Conservation (phyloP, 2,113 vertebrate genomes). For the Sebastes schlegelii region DNA sequence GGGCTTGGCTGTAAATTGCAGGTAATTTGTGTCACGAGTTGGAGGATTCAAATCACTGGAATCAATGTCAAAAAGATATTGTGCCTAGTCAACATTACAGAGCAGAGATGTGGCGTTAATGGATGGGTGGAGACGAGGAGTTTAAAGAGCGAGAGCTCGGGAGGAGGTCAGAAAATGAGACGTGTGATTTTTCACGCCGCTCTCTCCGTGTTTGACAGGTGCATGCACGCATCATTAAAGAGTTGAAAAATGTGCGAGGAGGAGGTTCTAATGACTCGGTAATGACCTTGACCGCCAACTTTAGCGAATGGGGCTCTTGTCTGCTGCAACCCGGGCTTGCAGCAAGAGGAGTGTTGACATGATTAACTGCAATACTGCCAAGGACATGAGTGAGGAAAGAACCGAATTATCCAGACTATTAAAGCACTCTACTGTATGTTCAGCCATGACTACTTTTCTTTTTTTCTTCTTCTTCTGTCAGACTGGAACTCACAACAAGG, state of each 20-base stretch:
- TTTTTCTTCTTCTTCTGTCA: neutral
- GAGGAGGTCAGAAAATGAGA: constrained; percentile 53
- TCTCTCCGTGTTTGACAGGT: constrained; percentile 46
- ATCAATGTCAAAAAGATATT: constrained; percentile 69
- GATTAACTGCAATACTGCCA: constrained; percentile 39
- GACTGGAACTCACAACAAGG: neutral
- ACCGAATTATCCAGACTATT: constrained; percentile 28
- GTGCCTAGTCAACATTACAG: constrained; percentile 60
- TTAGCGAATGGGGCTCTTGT: constrained; percentile 25
- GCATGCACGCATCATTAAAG: constrained; percentile 72
- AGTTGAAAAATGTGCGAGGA: constrained; percentile 54
- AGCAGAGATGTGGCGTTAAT: constrained; percentile 48
- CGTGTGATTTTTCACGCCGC: constrained; percentile 40
- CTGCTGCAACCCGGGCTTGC: constrained; percentile 7
- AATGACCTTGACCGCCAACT: constrained; percentile 68
- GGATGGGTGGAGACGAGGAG: constrained; percentile 45
- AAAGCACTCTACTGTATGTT: neutral
- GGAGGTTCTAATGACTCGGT: constrained; percentile 52
- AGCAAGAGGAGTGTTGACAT: constrained; percentile 12
- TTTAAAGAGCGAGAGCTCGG: constrained; percentile 47
- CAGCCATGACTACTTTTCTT: neutral
- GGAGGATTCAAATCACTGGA: constrained; percentile 74
- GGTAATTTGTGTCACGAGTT: constrained; percentile 76
- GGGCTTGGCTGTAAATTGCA: constrained; percentile 71
- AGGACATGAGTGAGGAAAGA: constrained; percentile 36